Conservation (phyloP, 2,888 invertebrate genomes). For the Creontiades dilutus region DNA sequence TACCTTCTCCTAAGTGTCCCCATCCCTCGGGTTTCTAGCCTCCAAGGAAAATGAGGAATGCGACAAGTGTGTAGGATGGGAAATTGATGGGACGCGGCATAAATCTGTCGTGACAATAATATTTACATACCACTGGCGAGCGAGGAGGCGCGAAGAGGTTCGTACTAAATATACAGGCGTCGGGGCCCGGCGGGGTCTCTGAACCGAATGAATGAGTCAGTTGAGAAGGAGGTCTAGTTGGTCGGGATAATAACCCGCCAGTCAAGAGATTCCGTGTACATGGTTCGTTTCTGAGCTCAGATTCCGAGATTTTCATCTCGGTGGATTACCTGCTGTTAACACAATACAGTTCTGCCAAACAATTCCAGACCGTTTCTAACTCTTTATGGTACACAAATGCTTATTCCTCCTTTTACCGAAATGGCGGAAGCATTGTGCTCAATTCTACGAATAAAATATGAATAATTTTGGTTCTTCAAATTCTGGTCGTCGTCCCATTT, state of each 20-base stretch:
- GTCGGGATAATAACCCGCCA: not conserved
- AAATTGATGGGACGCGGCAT: slow-evolving; percentile 55
- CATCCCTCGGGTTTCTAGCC: not conserved
- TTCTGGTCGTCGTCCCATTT: too few species aligned
- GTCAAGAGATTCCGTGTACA: too few species aligned
- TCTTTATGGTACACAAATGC: too few species aligned
- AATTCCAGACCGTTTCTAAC: too few species aligned
- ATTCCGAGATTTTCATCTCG: too few species aligned
- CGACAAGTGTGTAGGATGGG: slow-evolving; percentile 51
- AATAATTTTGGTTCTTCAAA: too few species aligned
- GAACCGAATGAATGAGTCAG: not conserved
- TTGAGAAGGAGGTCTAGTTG: not conserved
- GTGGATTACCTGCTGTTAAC: too few species aligned
- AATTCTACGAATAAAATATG: too few species aligned
- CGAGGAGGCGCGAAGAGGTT: not conserved
- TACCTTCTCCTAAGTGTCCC: slow-evolving; percentile 33
- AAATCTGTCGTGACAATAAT: slow-evolving; percentile 66
- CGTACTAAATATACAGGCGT: slow-evolving; percentile 58
- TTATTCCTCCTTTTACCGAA: too few species aligned
- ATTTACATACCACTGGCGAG: slow-evolving; percentile 45
- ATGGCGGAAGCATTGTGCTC: too few species aligned
- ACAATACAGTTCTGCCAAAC: too few species aligned
- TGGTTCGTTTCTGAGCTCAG: too few species aligned
- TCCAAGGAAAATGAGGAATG: slow-evolving; percentile 4
- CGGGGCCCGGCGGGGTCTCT: slow-evolving; percentile 3